phyloP scores from a whole-genome alignment of 1,140 invertebrate species.

The Drosophila oshimai region DNA sequence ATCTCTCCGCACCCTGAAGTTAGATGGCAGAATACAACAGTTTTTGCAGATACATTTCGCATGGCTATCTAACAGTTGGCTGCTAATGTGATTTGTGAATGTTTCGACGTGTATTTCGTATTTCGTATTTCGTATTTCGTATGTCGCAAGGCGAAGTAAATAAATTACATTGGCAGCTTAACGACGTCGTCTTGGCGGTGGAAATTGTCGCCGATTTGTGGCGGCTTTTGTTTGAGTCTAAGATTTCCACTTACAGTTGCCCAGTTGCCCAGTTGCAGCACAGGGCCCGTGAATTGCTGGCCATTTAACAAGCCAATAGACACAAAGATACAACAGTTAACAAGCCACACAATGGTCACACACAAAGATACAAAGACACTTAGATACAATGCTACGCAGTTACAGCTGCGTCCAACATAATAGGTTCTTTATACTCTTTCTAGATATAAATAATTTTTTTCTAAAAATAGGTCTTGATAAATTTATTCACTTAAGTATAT shows the following conservation, averaged over 20 bases:
- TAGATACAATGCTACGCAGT: constrained; percentile 1
- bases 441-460: too few species aligned
- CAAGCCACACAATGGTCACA: constrained; percentile 28
- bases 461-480: too few species aligned
- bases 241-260: too few species aligned
- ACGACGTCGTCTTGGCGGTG: constrained; percentile 42
- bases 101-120: constrained; percentile 43
- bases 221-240: constrained; percentile 59
- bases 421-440: too few species aligned
- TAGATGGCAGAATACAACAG: constrained; percentile 37
- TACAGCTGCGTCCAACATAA: background rate
- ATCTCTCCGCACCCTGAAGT: constrained; percentile 36
- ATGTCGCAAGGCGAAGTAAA: constrained; percentile 68
- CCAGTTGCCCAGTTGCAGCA: constrained; percentile 5
- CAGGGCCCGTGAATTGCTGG: constrained; percentile 13
- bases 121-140: constrained; percentile 62
- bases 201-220: constrained; percentile 67
- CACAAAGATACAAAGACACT: constrained; percentile 6
- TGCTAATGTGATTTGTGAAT: constrained; percentile 44
- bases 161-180: constrained; percentile 76
- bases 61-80: constrained; percentile 61
- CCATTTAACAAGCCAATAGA: constrained; percentile 47
- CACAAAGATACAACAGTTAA: too few species aligned
- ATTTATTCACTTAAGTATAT: too few species aligned
- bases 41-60: constrained; percentile 51